Base-by-base conservation (phyloP, 1,140 invertebrate species). In the Solen grandis region DNA sequence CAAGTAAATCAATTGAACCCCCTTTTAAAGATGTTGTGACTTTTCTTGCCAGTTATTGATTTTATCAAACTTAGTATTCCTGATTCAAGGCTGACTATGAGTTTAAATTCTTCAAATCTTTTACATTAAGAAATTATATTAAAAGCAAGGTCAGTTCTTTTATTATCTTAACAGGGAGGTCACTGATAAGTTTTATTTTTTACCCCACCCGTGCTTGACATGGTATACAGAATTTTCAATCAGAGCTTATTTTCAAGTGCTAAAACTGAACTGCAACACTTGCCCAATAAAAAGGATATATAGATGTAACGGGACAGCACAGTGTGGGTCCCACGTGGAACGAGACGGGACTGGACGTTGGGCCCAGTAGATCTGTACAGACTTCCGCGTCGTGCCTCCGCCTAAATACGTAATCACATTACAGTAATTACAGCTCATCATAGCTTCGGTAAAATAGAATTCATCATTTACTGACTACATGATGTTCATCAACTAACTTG, bases 311-410 rank as follows among this genome's bases (percentile, higher is more conserved):
- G 88, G 86, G 93, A 92, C 89, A 93, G 81, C 46, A 94, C 84
- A 70, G 87, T 84, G 5, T 90, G 82, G n/a, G 27, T 92, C 85
- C 93, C 93, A 93, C 5, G 78, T 76, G 25, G 73, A 73, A n/a
- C 81, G 83, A n/a, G 72, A 86, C 68, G 88, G 5, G 89, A 79
- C 68, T 82, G 86, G 41, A 87, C 88, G 5, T 89, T 70, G 2
- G 91, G 90, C 25, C 91, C 8, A 92, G 75, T 22, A 92, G 82
- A 31, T 90, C 90, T 78, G 88, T 88, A 86, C 91, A 92, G 16
- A 92, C 84, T 65, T 90, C 90, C 36, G n/a, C 92, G 77, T 69
- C 89, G 88, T 16, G 66, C 70, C 77, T 92, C 92, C 46, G 91
- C 88, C 90, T 91, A 69, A 3, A 85, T n/a, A n/a, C n/a, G n/a